phyloP scores from a whole-genome alignment of 2,113 vertebrate genomes.

The Caranx melampygus region DNA sequence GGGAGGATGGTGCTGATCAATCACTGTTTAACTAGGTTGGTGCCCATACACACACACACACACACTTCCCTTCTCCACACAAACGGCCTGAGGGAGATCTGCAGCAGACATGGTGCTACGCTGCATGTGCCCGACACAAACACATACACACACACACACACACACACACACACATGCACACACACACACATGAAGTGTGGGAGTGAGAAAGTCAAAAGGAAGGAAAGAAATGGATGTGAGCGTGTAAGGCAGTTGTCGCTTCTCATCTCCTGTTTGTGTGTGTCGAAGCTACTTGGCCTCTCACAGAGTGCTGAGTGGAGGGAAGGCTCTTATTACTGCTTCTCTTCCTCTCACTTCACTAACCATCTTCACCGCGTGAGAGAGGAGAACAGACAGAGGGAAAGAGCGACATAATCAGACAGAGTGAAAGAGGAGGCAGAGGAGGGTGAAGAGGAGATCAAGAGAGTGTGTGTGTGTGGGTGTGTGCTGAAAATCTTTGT shows the following conservation, averaged over 20 bases:
- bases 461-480: slow-evolving; percentile 29
- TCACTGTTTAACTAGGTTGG: slow-evolving; percentile 1
- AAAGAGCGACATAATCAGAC: not conserved
- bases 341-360: slow-evolving; percentile 28
- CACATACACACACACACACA: not conserved
- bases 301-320: not conserved
- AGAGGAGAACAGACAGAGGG: not conserved
- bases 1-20: not conserved
- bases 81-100: not conserved
- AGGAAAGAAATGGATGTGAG: not conserved
- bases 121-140: not conserved
- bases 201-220: not conserved
- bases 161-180: too few species aligned
- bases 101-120: not conserved
- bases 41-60: not conserved
- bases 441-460: slow-evolving; percentile 28
- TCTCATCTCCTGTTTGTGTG: slow-evolving; percentile 25
- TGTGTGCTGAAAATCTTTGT: slow-evolving; percentile 30
- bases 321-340: slow-evolving; percentile 9
- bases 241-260: not conserved
- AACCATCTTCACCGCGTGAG: slow-evolving; percentile 7
- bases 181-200: too few species aligned
- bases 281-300: slow-evolving; percentile 14
- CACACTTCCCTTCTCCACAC: not conserved
- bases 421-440: not conserved